These are phyloP conservation scores for Linnaemya tessellans DNA, from an alignment of 2,888 invertebrate species.

Conservation along the genomic window DNA sequence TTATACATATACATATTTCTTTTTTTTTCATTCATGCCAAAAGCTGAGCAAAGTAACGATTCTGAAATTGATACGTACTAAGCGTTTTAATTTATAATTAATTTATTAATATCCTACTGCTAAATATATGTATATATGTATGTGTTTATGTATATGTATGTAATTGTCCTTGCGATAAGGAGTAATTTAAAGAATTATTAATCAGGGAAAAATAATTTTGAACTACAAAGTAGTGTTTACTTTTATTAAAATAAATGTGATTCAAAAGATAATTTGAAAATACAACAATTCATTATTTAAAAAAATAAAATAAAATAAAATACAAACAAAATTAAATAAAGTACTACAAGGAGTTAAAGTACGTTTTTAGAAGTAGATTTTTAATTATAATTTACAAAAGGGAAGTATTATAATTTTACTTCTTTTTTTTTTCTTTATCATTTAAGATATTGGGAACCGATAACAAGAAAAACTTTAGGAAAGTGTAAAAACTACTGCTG, in stretches of 20 bases:
- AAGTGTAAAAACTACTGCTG: constrained; percentile 42
- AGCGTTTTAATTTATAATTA: constrained; percentile 43
- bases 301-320: neutral
- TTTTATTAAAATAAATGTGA: constrained; percentile 2
- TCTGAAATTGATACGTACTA: constrained; percentile 52
- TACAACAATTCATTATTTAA: constrained; percentile 35
- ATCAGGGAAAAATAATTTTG: constrained; percentile 3
- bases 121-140: constrained; percentile 20
- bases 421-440: constrained; percentile 4
- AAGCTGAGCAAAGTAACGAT: constrained; percentile 47
- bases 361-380: constrained; percentile 13
- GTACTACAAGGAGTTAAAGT: constrained; percentile 10
- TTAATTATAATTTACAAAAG: constrained; percentile 29
- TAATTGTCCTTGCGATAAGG: neutral
- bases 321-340: constrained; percentile 26
- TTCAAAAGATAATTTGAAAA: constrained; percentile 9
- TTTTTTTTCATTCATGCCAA: constrained; percentile 7
- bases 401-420: neutral
- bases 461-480: neutral
- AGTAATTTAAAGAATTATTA: constrained; percentile 6
- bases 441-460: neutral
- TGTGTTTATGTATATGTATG: neutral
- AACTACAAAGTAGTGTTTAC: constrained; percentile 4
- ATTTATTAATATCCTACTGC: constrained; percentile 30
- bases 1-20: constrained; percentile 23